Conservation (phyloP, 1,140 invertebrate genomes). For the Ruditapes philippinarum region DNA sequence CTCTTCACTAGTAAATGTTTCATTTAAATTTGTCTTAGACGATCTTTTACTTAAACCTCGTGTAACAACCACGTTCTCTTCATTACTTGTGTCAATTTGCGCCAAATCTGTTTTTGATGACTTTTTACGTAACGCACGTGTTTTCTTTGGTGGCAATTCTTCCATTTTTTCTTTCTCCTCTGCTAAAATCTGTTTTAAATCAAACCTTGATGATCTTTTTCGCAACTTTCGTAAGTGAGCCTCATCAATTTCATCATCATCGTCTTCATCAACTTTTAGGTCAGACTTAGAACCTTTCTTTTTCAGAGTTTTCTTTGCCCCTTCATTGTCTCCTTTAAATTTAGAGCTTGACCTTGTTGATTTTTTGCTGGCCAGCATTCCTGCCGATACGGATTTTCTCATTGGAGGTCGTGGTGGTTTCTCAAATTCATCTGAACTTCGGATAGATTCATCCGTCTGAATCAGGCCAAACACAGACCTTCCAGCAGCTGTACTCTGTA, state of each 20-base stretch:
- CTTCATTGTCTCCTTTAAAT: not conserved
- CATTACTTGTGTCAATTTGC: not conserved
- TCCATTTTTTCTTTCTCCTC: not conserved
- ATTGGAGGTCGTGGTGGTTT: constrained; percentile 29
- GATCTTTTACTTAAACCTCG: constrained; percentile 18
- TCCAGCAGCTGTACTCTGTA: not conserved
- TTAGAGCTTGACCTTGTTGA: not conserved
- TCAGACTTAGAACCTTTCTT: constrained; percentile 38
- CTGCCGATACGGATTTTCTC: constrained; percentile 51
- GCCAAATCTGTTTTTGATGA: constrained; percentile 25
- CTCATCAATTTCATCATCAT: not conserved
- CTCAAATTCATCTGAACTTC: constrained; percentile 75
- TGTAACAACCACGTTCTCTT: constrained; percentile 4
- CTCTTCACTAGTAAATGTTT: constrained; percentile 55
- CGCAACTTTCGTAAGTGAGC: not conserved
- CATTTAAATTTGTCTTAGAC: not conserved
- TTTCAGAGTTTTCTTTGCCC: not conserved
- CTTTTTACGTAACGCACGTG: constrained; percentile 2
- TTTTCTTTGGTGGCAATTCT: not conserved
- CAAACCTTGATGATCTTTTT: constrained; percentile 31
- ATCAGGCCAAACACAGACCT: not conserved
- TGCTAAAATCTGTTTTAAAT: constrained; percentile 2
- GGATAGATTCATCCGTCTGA: constrained; percentile 24
- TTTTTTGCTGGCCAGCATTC: constrained; percentile 4
- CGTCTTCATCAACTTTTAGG: not conserved